Evolutionary conservation across 53 echinoderm and acorn worm genomes (phyloP), one percentile per base, ranked within the genome.

Genomic region (Zoroaster sp.): DNA sequence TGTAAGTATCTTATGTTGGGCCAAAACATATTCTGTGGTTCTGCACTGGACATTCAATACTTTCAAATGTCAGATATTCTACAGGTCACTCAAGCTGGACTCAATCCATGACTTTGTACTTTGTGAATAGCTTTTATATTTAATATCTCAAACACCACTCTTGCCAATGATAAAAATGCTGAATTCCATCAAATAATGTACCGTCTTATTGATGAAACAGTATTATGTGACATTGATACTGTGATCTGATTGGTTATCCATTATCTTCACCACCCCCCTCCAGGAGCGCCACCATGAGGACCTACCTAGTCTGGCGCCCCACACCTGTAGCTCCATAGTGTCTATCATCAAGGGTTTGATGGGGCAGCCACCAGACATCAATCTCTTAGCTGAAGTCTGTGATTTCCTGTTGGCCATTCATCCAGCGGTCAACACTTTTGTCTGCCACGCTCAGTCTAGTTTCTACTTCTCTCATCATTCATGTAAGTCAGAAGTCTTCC

Each of bases 351-450:
- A 94, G 55, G 94, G 91, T 35, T 90, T 99, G 91, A 75, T 99
- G 77, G 99, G 99, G n/a, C 88, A 86, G 32, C 98, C 98, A 23
- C 91, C 99, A 11, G 99, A 99, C 39, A 78, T 91, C 5, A 87
- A 96, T 66, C 93, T 94, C 14, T 78, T 99, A 80, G 95, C 95
- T 18, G 96, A 95, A 70, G 93, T 99, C 35, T 91, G 91, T 66
- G 99, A 99, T 59, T 99, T 99, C 91, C 90, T 99, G 5, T 66
- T 99, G 28, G 92, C 91, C 9, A 89, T 94, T 18, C 99, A 99
- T 76, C 96, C 99, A 30, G 99, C 99, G 1, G 96, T 99, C 87
- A 96, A 95, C 69, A 99, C 99, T 6, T 99, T 99, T 67, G 94
- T 99, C 25, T 99, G 99, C 37, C 96, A 96, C 59, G 99, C 99